phyloP scores from a whole-genome alignment of 2,888 invertebrate species.

The Autographa gamma region DNA sequence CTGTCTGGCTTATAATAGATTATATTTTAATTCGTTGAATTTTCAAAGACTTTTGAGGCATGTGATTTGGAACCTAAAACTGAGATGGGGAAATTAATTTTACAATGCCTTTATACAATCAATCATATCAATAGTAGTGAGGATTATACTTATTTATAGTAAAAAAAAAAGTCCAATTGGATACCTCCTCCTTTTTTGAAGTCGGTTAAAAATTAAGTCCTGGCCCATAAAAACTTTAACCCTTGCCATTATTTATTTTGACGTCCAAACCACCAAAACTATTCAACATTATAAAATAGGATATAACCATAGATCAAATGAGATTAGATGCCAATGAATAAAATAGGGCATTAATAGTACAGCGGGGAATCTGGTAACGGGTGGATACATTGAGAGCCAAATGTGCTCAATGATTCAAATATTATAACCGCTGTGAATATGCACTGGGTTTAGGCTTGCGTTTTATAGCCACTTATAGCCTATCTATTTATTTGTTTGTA shows the following conservation, averaged over 20 bases:
- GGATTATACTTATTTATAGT: no score
- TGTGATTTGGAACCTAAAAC: no score
- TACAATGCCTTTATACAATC: no score
- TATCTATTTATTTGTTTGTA: slow-evolving; percentile 36
- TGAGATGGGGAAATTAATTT: no score
- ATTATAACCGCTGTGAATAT: slow-evolving; percentile 45
- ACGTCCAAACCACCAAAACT: background rate
- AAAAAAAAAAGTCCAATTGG: no score
- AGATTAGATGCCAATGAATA: slow-evolving; percentile 50
- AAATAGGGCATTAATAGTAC: slow-evolving; percentile 35
- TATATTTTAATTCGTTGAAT: background rate
- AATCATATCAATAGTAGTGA: no score
- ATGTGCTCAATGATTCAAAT: slow-evolving; percentile 50
- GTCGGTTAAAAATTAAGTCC: no score
- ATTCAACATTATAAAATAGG: background rate
- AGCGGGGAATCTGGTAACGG: slow-evolving; percentile 23
- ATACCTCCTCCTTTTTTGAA: no score
- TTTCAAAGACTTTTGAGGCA: background rate
- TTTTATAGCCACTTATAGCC: slow-evolving; percentile 46
- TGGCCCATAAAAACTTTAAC: no score
- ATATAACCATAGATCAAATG: slow-evolving; percentile 28
- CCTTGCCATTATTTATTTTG: background rate
- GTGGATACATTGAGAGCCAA: slow-evolving; percentile 36
- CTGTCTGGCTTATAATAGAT: background rate
- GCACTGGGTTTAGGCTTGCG: slow-evolving; percentile 49